Evolutionary conservation across 2,113 vertebrate species (phyloP), one percentile per base, ranked within the genome.

Genomic region (Scomber colias): DNA sequence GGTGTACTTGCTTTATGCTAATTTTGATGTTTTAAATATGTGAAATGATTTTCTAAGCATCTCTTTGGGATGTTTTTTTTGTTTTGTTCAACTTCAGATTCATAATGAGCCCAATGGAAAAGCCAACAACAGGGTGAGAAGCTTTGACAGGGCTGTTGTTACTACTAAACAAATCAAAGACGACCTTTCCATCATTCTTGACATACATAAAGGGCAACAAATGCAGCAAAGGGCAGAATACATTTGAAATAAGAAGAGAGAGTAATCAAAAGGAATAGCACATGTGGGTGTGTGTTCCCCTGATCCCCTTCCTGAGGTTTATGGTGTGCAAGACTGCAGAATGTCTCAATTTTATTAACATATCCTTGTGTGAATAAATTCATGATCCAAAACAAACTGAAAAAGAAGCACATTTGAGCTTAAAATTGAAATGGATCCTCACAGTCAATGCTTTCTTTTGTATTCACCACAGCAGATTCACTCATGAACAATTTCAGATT

Each of bases 171-270:
- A 81, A 90, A 84, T 85, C 86, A 87, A 84, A 91, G 45, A 51
- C 51, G 63, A 87, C 90, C 87, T 90, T 92, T 92, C 83, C 82
- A 81, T 84, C 80, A 74, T 65, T 46, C 44, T 63, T 68, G 79
- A 82, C 79, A 59, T 21, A 56, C 55, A 81, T 16, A 87, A 89
- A 90, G 82, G 85, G 81, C 81, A 87, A 24, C 49, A 17, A 67
- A 83, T 40, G 54, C 46, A 66, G 45, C 46, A 84, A 82, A 82
- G 66, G 77, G 60, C 71, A 71, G 63, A 79, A 75, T 69, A 62
- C 19, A 77, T 84, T 44, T 72, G 53, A 68, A 88, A 81, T 71
- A 68, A 71, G 46, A 77, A 31, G 14, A 65, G 53, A 59, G 40
- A 90, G 68, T 77, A 65, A 71, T 80, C 66, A 56, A 86, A 74